phyloP scores from a whole-genome alignment of 2,888 invertebrate species.

The Diaperis boleti region DNA sequence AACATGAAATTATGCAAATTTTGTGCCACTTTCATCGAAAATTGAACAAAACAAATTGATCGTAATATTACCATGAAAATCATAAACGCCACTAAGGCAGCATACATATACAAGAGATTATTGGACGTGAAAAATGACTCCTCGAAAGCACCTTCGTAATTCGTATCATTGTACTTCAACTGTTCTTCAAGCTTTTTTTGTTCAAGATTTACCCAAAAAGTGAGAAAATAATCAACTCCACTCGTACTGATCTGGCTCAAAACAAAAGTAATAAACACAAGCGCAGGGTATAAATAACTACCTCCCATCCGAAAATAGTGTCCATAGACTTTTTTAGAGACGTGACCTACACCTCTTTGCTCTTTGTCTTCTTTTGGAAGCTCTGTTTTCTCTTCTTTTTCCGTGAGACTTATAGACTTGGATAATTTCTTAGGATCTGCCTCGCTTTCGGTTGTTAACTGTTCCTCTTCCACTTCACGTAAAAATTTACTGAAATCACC shows the following conservation, averaged over 20 bases:
- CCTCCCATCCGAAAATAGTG: conserved; percentile 82
- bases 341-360: conserved; percentile 66
- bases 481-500: conserved; percentile 76
- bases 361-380: conserved; percentile 18
- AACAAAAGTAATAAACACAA: conserved; percentile 74
- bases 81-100: conserved; percentile 53
- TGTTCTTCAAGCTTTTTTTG: conserved; percentile 42
- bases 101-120: conserved; percentile 62
- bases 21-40: conserved; percentile 68
- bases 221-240: conserved; percentile 82
- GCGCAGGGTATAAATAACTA: conserved; percentile 70
- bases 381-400: conserved; percentile 65
- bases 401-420: background rate
- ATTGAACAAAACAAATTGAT: conserved; percentile 67
- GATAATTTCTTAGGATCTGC: background rate
- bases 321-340: conserved; percentile 69
- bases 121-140: conserved; percentile 40
- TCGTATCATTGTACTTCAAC: background rate
- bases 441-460: conserved; percentile 54
- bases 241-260: conserved; percentile 79
- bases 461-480: conserved; percentile 50
- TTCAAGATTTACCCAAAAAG: conserved; percentile 71
- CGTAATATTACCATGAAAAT: conserved; percentile 65
- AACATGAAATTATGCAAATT: conserved; percentile 68
- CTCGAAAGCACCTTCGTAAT: background rate